Percentiles rank a stretch among this genome's conserved stretches.
Conservation (phyloP, 1,140 invertebrate genomes). For the Calosoma granatense region DNA sequence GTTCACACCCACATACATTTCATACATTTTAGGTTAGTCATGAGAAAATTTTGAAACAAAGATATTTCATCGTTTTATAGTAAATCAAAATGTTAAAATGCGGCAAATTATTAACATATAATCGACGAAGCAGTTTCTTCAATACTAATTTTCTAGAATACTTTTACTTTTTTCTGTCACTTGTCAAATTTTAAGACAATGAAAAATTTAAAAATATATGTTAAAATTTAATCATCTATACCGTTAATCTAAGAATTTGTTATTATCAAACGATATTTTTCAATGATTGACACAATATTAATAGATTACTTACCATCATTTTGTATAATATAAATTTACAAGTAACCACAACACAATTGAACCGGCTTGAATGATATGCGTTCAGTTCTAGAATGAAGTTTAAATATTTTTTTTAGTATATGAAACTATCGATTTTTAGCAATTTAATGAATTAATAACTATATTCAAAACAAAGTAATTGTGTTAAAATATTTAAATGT, state of each 20-base stretch:
- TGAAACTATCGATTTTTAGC: no score
- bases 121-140: no score
- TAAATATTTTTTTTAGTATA: no score
- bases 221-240: background rate
- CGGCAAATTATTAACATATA: no score
- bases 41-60: no score
- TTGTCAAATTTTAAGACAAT: background rate
- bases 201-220: background rate
- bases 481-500: no score
- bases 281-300: background rate
- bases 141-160: no score
- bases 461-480: no score
- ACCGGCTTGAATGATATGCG: background rate
- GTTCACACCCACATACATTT: constrained; percentile 8
- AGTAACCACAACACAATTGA: background rate
- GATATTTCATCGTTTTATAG: no score
- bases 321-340: background rate
- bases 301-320: constrained; percentile 1
- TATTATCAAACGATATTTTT: background rate
- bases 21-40: background rate
- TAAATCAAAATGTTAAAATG: no score
- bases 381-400: no score
- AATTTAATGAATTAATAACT: no score
- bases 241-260: background rate
- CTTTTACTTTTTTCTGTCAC: background rate